A percentile compares a stretch with the other conserved stretches of the same genome.
Conservation (phyloP, 37 sponge, comb jelly and placozoan species). For the Ephydatia muelleri region DNA sequence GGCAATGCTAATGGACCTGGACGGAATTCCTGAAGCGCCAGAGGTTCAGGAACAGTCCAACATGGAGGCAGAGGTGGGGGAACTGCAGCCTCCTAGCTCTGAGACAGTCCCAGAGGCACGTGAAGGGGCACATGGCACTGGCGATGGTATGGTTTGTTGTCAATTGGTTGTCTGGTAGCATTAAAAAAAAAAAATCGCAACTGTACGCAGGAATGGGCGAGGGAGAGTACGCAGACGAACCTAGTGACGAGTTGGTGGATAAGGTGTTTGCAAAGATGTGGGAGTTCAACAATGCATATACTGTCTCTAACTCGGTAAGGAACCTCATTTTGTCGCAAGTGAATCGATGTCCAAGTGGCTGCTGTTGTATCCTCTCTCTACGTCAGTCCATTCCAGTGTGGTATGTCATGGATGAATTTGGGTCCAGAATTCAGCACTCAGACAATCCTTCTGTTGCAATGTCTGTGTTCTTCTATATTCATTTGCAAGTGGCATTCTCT, state of each 20-base stretch:
- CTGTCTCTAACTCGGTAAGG: slow-evolving; percentile 49
- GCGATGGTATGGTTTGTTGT: neutral
- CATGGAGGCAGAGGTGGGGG: neutral
- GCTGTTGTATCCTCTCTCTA: neutral
- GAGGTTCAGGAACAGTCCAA: neutral
- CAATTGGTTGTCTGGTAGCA: no score
- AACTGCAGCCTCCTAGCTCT: no score
- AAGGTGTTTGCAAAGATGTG: slow-evolving; percentile 47
- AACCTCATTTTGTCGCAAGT: neutral
- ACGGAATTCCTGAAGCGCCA: neutral
- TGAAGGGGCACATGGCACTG: neutral
- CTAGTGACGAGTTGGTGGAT: slow-evolving; percentile 34
- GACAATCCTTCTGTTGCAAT: slow-evolving; percentile 77
- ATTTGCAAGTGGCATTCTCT: slow-evolving; percentile 64
- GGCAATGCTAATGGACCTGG: slow-evolving; percentile 61
- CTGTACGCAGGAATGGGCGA: neutral
- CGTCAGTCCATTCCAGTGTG: slow-evolving; percentile 78
- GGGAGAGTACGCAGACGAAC: slow-evolving; percentile 36
- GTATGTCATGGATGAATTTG: slow-evolving; percentile 91
- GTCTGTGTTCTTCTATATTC: slow-evolving; percentile 76
- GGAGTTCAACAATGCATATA: slow-evolving; percentile 58
- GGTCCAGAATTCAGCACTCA: slow-evolving; percentile 63
- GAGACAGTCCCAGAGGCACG: neutral
- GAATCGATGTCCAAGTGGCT: no score
- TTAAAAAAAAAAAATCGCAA: no score